Conservation (phyloP, 2,888 invertebrate species). For the Deilephila porcellus region DNA sequence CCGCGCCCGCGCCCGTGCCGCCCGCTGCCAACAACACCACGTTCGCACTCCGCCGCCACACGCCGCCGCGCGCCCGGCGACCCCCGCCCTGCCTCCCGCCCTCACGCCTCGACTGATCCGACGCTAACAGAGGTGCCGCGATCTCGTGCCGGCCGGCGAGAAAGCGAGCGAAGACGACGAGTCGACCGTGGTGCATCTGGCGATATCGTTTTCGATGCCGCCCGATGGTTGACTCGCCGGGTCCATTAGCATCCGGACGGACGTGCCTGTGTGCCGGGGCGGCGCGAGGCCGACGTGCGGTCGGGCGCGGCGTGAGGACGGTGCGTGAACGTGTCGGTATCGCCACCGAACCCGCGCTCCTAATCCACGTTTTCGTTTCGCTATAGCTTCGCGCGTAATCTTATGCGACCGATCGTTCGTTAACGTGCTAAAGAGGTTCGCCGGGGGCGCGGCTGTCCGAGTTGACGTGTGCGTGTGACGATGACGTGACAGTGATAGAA, state of each 20-base stretch:
- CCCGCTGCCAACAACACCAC: conserved; percentile 79
- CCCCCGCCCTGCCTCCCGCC: conserved; percentile 37
- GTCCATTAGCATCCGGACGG: conserved; percentile 50
- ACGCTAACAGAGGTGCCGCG: conserved; percentile 36
- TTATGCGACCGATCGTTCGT: conserved; percentile 51
- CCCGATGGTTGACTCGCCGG: conserved; percentile 25
- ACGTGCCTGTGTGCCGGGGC: conserved; percentile 26
- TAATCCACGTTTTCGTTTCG: conserved; percentile 62
- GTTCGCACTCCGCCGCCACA: conserved; percentile 64
- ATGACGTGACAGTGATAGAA: conserved; percentile 70
- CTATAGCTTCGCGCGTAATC: conserved; percentile 69
- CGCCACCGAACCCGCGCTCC: conserved; percentile 81
- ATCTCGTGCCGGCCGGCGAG: not conserved
- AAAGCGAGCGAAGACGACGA: conserved; percentile 8
- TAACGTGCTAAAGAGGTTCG: conserved; percentile 64
- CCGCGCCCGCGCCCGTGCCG: conserved; percentile 55
- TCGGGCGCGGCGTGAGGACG: conserved; percentile 42
- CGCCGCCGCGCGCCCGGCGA: conserved; percentile 44
- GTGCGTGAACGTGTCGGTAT: conserved; percentile 51
- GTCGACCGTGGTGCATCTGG: conserved; percentile 11
- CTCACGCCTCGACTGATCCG: conserved; percentile 37
- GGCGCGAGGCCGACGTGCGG: conserved; percentile 33
- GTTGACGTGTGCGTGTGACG: conserved; percentile 80
- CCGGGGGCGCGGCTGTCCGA: conserved; percentile 85
- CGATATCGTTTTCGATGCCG: conserved; percentile 9